Percentiles rank a stretch among this genome's conserved stretches.
Conservation (phyloP, 2,888 invertebrate genomes). For the Ametastegia equiseti region DNA sequence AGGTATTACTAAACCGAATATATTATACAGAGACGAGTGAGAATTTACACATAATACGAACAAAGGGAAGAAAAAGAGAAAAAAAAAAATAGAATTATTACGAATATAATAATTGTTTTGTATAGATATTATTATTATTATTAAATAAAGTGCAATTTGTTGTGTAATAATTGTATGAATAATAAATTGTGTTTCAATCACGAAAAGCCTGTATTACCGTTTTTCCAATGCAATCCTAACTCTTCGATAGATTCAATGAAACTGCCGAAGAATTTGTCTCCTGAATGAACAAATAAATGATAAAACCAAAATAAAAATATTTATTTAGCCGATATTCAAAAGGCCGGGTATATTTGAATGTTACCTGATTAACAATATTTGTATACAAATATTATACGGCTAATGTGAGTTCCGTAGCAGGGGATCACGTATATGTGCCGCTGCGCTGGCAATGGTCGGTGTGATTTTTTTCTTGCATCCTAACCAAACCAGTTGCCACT, state of each 20-base stretch:
- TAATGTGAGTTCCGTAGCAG: not conserved
- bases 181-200: conserved; percentile 13
- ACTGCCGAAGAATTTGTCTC: no score
- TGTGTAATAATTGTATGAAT: not conserved
- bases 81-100: not conserved
- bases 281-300: no score
- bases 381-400: not conserved
- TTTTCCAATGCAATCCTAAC: not conserved
- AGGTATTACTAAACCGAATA: no score
- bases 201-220: not conserved
- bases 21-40: not conserved
- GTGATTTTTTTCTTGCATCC: not conserved
- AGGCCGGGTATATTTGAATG: not conserved
- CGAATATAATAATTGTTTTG: conserved; percentile 5
- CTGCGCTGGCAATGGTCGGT: not conserved
- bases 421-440: not conserved
- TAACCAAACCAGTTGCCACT: conserved; percentile 35
- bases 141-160: not conserved
- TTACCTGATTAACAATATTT: not conserved
- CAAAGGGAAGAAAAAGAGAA: no score
- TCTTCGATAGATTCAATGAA: no score
- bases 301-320: not conserved
- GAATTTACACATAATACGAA: not conserved
- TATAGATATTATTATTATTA: conserved; percentile 8
- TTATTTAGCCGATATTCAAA: no score